Evolutionary conservation across 2,797 vertebrate genomes (phyloP).

Genomic region (Enteromius paludinosus): DNA sequence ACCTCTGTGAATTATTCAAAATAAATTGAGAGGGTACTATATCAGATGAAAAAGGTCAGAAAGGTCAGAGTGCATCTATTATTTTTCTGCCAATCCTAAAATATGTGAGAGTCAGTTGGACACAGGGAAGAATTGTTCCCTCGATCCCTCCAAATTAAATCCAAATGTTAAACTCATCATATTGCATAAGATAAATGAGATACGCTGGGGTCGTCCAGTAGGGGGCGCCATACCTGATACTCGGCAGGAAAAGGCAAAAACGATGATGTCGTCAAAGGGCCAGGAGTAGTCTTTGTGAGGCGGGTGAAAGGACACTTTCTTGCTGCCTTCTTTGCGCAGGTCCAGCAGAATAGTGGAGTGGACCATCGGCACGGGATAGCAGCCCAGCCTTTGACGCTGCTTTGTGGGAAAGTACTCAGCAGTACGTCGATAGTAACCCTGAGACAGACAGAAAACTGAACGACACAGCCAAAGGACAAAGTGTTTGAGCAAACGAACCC

Average conservation of each 20-base stretch:
- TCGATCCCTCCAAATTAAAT: neutral
- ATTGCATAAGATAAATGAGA: neutral
- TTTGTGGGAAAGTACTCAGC: slow-evolving; percentile 95
- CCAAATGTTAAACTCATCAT: slow-evolving; percentile 19
- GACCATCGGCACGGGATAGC: slow-evolving; percentile 93
- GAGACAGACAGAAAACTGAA: slow-evolving; percentile 9
- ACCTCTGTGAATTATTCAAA: slow-evolving; percentile 73
- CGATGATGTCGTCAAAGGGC: slow-evolving; percentile 95
- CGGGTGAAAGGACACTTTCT: slow-evolving; percentile 86
- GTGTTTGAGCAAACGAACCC: neutral
- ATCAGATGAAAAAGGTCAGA: neutral
- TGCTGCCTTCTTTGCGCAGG: slow-evolving; percentile 83
- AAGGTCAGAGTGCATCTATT: neutral
- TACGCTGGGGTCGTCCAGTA: neutral
- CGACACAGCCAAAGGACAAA: neutral
- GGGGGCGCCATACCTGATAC: slow-evolving; percentile 77
- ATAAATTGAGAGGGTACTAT: slow-evolving; percentile 41
- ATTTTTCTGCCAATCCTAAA: neutral
- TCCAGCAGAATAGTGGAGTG: slow-evolving; percentile 91
- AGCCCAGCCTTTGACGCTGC: slow-evolving; percentile 86
- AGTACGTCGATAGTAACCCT: slow-evolving; percentile 96
- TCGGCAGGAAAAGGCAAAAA: slow-evolving; percentile 93
- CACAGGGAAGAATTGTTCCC: neutral
- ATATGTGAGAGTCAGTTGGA: neutral
- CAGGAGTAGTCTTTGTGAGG: slow-evolving; percentile 92